Base-by-base conservation (phyloP, 2,113 vertebrate genomes). In the Anhinga anhinga region DNA sequence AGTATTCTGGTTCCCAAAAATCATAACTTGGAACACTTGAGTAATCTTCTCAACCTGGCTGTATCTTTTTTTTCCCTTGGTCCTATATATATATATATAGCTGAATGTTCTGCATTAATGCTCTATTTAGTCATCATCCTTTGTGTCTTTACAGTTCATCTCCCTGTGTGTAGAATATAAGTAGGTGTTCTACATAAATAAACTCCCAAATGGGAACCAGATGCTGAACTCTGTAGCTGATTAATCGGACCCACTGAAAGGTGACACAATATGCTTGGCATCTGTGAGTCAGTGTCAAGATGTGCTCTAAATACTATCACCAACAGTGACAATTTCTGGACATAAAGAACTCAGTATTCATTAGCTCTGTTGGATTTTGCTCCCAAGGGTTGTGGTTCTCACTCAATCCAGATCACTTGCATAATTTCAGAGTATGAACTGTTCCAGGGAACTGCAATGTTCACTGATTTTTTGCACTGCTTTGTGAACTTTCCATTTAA, bases 161-260 rank as follows among this genome's bases (percentile, higher is more conserved):
- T 81, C 21, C 44, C 29, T 52, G 19, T 59, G 19, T 58, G 66
- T 88, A 83, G 82, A 90, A 77, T 69, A 7, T 40, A 91, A 87
- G 61, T 82, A 82, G 70, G 30, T 91, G 38, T 86, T 66, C 71
- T 59, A 2, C 88, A 81, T 88, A 96, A 91, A 93, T 79, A 91
- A 90, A 74, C 26, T 85, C 79, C 63, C 6, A 0, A 81, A 66
- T 55, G 63, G 50, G 58, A 93, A 70, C 45, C 71, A 83, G 92
- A 69, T 90, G 90, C 85, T 67, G 88, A 93, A 93, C 79, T 95
- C 95, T 44, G 42, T 78, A 94, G 92, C 82, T 97, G 95, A 94
- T 50, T 92, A 86, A 93, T 78, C 67, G 77, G 67, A 86, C 82
- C 16, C 61, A 58, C 66, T 42, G 66, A 65, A 70, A 97, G 90